Evolutionary conservation across 2,888 invertebrate genomes (phyloP), one percentile per base, ranked within the genome.

Genomic region (Isotomurus palustris): DNA sequence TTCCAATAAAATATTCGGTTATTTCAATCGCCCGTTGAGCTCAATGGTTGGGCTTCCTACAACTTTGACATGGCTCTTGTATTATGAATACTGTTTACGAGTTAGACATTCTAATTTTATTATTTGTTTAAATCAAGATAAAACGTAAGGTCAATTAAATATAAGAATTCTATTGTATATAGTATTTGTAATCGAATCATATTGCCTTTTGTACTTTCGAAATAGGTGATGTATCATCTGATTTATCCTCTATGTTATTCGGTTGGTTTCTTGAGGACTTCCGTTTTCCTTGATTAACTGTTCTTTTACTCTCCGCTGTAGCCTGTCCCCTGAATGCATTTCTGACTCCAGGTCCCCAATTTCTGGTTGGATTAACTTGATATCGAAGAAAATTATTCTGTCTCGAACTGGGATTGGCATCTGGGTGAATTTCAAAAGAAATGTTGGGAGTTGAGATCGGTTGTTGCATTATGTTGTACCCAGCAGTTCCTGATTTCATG

Each of bases 341-440:
- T 68, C 85, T 81, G 0, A 86, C 83, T 47, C 93, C 94, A 0
- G 96, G 95, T 1, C 96, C 95, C 95, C 95, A 96, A 75, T 85
- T 79, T 0, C 85, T 83, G 27, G 84, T 78, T 0, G 95, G 95
- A 78, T 96, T 96, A 68, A 80, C 80, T 75, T 91, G 94, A 76
- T 88, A 94, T 38, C 96, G 79, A 1, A 88, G 78, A 22, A 87
- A 76, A 0, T 87, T 84, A 53, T 82, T 79, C 65, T 82, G 80
- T 5, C 88, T 81, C 28, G 92, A 93, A 45, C 76, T 74, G 0
- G 94, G 93, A 77, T 91, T 89, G 0, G 93, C 91, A 36, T 84
- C 81, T 0, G 82, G 78, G 65, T 87, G 83, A 54, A 76, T 79
- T 41, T 76, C 74, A 67, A 84, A 83, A 14, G 78, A 78, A 66